Conservation (phyloP, 2,113 vertebrate genomes). For the Pituophis catenifer region DNA sequence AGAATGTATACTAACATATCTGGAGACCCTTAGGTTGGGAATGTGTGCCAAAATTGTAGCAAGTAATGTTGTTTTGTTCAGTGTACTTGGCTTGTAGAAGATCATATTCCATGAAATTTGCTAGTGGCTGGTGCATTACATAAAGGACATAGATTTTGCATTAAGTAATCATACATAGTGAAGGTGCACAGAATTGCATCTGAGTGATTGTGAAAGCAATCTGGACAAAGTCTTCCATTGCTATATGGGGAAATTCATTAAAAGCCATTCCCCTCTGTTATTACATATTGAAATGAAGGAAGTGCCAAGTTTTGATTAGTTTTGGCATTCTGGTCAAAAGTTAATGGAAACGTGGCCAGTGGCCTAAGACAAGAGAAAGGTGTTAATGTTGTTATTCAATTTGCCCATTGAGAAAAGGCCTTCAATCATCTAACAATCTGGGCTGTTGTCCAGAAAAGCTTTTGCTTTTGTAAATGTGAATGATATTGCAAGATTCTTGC, state of each 20-base stretch:
- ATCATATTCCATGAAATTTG: not conserved
- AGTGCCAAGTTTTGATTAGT: conserved; percentile 3
- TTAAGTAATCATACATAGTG: not conserved
- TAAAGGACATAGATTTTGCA: conserved; percentile 13
- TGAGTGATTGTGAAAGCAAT: not conserved
- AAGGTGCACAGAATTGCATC: not conserved
- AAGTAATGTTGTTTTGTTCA: not conserved
- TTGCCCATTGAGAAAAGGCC: not conserved
- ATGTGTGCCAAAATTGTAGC: not conserved
- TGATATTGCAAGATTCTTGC: not conserved
- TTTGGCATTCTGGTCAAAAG: conserved; percentile 34
- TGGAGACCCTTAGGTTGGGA: not conserved
- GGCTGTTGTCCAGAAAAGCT: not conserved
- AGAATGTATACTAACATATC: not conserved
- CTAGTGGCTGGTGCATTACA: not conserved
- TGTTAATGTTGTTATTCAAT: not conserved
- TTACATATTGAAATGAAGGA: conserved; percentile 15
- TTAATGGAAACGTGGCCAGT: not conserved
- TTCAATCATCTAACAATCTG: not conserved
- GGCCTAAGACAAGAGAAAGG: not conserved
- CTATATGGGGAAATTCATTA: conserved; percentile 7
- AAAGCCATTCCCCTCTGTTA: not conserved
- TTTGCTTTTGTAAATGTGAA: not conserved
- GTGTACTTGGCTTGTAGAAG: not conserved
- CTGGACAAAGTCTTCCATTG: rapidly evolving